Evolutionary conservation across 2,113 vertebrate genomes (phyloP).

Genomic region (Theristicus caerulescens): DNA sequence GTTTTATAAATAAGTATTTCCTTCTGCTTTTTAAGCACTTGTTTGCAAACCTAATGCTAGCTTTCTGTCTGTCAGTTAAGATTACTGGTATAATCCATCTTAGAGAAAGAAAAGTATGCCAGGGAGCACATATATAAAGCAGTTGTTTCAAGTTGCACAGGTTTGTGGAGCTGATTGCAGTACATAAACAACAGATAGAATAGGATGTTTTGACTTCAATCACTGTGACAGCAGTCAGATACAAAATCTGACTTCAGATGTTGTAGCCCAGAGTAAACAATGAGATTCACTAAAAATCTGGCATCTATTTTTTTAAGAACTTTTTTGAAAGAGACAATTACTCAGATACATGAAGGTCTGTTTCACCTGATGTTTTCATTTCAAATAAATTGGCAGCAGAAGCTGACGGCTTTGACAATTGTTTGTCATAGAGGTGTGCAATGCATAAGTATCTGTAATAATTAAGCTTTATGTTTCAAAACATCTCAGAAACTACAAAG

Average conservation of each 20-base stretch:
- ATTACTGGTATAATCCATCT: not conserved
- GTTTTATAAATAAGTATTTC: not conserved
- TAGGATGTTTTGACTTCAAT: conserved; percentile 33
- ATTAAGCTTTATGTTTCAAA: conserved; percentile 60
- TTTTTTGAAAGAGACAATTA: conserved; percentile 38
- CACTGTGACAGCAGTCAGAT: conserved; percentile 43
- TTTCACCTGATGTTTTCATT: conserved; percentile 35
- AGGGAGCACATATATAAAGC: not conserved
- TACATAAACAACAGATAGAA: not conserved
- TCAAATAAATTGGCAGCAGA: conserved; percentile 7
- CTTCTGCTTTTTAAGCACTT: not conserved
- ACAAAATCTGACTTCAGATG: conserved; percentile 20
- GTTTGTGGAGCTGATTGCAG: not conserved
- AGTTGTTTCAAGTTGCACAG: not conserved
- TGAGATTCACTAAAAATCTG: conserved; percentile 1
- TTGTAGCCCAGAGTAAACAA: conserved; percentile 45
- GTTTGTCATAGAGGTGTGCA: conserved; percentile 37
- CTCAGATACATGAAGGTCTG: conserved; percentile 27
- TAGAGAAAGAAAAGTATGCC: not conserved
- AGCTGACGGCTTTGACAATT: not conserved
- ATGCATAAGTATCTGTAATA: conserved; percentile 26
- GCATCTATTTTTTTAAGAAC: conserved; percentile 45
- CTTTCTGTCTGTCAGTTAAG: not conserved
- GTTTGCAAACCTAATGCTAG: not conserved
- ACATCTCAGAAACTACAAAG: conserved; percentile 40